Percentiles rank a stretch among this genome's conserved stretches.
These are phyloP conservation scores for Vimba vimba DNA, from an alignment of 2,113 vertebrate genomes.

Conservation along the genomic window DNA sequence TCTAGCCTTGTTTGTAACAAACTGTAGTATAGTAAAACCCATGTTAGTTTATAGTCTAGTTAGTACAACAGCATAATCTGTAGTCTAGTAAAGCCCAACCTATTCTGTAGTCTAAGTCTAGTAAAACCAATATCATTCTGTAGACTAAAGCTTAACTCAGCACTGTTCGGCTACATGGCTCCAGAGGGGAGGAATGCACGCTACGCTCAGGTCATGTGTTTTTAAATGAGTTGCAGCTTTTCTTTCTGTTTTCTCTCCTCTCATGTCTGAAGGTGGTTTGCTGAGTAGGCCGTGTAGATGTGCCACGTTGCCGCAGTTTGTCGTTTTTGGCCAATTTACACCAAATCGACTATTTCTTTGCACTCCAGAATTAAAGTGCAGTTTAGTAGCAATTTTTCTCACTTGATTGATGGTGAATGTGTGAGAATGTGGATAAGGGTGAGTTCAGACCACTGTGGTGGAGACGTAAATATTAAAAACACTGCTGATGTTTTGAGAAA, in stretches of 20 bases:
- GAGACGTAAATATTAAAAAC: neutral
- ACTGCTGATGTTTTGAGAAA: neutral
- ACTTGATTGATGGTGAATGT: neutral
- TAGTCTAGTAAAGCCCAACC: neutral
- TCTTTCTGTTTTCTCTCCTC: slow-evolving; percentile 23
- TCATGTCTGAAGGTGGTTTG: slow-evolving; percentile 11
- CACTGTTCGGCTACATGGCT: neutral
- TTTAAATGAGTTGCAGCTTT: slow-evolving; percentile 64
- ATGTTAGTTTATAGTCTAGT: neutral
- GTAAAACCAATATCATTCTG: neutral
- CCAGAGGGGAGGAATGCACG: neutral
- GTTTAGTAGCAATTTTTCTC: neutral
- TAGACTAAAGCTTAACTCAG: neutral
- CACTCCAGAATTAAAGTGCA: neutral
- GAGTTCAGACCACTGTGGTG: neutral
- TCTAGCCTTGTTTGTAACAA: neutral
- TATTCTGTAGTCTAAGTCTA: neutral
- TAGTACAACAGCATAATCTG: neutral
- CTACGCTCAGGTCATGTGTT: slow-evolving; percentile 55
- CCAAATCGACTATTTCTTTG: neutral
- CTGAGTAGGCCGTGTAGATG: neutral
- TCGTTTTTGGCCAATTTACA: neutral
- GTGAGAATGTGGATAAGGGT: neutral
- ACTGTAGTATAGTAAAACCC: neutral
- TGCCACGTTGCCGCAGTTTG: slow-evolving; percentile 21